Percentiles rank a stretch among this genome's conserved stretches.
Evolutionary conservation across 2,888 invertebrate genomes (phyloP).

Genomic region (Noctua comes): DNA sequence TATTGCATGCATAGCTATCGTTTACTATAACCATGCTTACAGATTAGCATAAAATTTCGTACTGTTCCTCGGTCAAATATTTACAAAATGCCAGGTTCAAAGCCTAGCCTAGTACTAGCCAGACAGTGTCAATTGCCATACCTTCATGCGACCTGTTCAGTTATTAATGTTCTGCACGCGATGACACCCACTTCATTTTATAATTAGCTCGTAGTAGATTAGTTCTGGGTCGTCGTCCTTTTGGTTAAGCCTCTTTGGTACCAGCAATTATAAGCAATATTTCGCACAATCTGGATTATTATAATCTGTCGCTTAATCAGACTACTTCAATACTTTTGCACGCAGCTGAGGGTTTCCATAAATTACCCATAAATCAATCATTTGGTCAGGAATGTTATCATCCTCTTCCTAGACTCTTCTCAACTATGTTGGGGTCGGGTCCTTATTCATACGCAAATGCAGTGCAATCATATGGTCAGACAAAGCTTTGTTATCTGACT

Average conservation of each 20-base stretch:
- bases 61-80: not conserved
- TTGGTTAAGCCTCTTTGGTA: slow-evolving; percentile 22
- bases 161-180: slow-evolving; percentile 45
- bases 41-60: not conserved
- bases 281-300: not conserved
- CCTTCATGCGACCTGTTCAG: slow-evolving; percentile 36
- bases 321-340: not conserved
- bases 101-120: slow-evolving; percentile 5
- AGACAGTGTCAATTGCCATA: slow-evolving; percentile 3
- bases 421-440: not conserved
- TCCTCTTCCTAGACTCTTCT: not conserved
- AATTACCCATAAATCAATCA: slow-evolving; percentile 10
- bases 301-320: not conserved
- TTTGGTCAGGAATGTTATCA: not conserved
- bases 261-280: not conserved
- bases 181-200: slow-evolving; percentile 31
- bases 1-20: slow-evolving; percentile 5
- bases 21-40: not conserved
- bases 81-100: not conserved
- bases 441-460: not conserved
- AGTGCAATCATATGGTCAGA: not conserved
- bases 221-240: slow-evolving; percentile 26
- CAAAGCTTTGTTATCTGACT: not conserved
- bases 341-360: not conserved
- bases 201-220: slow-evolving; percentile 16